These are phyloP conservation scores for Anabacerthia variegaticeps DNA, from an alignment of 2,797 vertebrate genomes.

Conservation along the genomic window DNA sequence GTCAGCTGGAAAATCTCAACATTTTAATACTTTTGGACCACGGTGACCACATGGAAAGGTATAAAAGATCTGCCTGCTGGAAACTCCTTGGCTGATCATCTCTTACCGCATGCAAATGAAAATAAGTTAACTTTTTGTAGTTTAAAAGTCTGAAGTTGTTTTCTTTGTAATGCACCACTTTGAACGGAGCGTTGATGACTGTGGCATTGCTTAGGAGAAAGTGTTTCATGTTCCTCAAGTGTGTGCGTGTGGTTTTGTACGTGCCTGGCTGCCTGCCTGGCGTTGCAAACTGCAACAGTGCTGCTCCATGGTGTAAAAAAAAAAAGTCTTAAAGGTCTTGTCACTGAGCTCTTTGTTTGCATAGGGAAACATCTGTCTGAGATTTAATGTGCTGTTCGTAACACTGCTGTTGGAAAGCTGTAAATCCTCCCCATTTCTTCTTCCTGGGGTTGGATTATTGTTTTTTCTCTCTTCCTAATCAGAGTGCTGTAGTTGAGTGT, in stretches of 20 bases:
- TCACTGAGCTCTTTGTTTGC: conserved; percentile 51
- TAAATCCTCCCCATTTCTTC: conserved; percentile 43
- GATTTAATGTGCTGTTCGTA: conserved; percentile 54
- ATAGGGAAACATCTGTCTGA: conserved; percentile 66
- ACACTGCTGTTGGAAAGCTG: conserved; percentile 45
- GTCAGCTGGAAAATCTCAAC: not conserved
- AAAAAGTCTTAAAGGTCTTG: not conserved
- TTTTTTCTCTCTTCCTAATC: not conserved
- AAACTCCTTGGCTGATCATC: not conserved
- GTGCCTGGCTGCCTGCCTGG: not conserved
- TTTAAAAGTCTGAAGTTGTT: not conserved
- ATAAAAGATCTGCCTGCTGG: not conserved
- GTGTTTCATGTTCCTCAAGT: not conserved
- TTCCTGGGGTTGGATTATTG: not conserved
- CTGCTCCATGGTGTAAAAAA: not conserved
- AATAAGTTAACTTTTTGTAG: not conserved
- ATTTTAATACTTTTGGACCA: not conserved
- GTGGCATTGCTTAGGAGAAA: not conserved
- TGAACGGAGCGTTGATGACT: rapidly evolving
- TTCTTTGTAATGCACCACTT: not conserved
- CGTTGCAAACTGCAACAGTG: not conserved
- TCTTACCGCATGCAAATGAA: not conserved
- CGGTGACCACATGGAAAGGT: not conserved
- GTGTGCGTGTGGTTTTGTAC: not conserved
- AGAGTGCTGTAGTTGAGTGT: not conserved